Evolutionary conservation across 2,113 vertebrate genomes (phyloP).

Genomic region (Sturnira hondurensis): DNA sequence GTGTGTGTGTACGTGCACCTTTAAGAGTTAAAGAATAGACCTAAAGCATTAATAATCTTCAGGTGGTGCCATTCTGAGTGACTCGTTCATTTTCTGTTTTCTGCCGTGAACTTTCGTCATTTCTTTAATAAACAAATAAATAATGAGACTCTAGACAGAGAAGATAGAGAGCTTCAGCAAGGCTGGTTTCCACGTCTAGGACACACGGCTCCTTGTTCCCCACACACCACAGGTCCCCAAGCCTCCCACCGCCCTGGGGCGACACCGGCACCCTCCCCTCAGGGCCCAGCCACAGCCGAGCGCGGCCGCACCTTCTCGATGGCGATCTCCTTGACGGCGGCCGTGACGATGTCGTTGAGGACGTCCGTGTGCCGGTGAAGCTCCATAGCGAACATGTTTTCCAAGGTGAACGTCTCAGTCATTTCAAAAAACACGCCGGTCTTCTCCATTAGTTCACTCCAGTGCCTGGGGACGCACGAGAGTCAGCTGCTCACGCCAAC

Average conservation of each 20-base stretch:
- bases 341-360: slow-evolving; percentile 90
- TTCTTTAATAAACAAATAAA: not conserved
- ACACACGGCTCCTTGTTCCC: not conserved
- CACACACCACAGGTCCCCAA: not conserved
- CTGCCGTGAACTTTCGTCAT: not conserved
- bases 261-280: too few species aligned
- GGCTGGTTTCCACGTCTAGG: not conserved
- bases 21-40: not conserved
- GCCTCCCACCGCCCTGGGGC: too few species aligned
- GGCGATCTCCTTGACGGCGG: slow-evolving; percentile 92
- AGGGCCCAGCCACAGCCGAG: too few species aligned
- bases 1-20: rapidly evolving
- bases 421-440: slow-evolving; percentile 91
- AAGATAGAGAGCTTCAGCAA: not conserved
- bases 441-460: slow-evolving; percentile 92
- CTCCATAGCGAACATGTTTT: slow-evolving; percentile 98
- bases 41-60: not conserved
- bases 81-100: not conserved
- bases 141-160: not conserved
- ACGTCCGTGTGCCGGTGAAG: slow-evolving; percentile 87
- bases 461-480: slow-evolving; percentile 84
- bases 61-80: not conserved
- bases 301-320: slow-evolving; percentile 89
- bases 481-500: rapidly evolving
- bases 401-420: slow-evolving; percentile 92